phyloP scores from a whole-genome alignment of 1,140 invertebrate genomes.

The Papilio xuthus region DNA sequence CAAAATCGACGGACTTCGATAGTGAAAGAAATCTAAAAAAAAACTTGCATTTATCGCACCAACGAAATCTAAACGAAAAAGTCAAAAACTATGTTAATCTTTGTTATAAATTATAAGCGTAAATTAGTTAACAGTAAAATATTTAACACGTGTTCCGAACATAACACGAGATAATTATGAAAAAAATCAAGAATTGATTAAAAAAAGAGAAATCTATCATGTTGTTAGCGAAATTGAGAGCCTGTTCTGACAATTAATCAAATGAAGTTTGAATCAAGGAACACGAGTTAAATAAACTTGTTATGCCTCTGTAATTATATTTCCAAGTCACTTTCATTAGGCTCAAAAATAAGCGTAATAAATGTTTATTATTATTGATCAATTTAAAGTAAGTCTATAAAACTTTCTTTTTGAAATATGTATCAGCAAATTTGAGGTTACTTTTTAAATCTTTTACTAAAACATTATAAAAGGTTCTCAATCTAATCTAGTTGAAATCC shows the following conservation, averaged over 20 bases:
- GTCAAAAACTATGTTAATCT: no score
- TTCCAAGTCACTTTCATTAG: slow-evolving; percentile 28
- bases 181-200: slow-evolving; percentile 28
- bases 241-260: slow-evolving; percentile 34
- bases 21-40: not conserved
- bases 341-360: not conserved
- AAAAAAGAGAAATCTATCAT: slow-evolving; percentile 33
- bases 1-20: not conserved
- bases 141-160: not conserved
- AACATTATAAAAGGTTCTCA: not conserved
- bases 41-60: not conserved
- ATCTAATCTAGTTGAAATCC: no score
- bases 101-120: not conserved
- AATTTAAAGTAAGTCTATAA: slow-evolving; percentile 4
- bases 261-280: slow-evolving; percentile 12
- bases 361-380: not conserved
- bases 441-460: not conserved
- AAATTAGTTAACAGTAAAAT: not conserved
- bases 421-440: not conserved
- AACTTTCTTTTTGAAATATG: slow-evolving; percentile 1
- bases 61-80: not conserved
- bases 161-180: slow-evolving; percentile 1
- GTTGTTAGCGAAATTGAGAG: slow-evolving; percentile 21
- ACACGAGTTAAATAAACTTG: slow-evolving; percentile 16
- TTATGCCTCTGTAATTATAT: slow-evolving; percentile 17